phyloP scores from a whole-genome alignment of 2,797 vertebrate species.

The Melanotaenia trifasciata region DNA sequence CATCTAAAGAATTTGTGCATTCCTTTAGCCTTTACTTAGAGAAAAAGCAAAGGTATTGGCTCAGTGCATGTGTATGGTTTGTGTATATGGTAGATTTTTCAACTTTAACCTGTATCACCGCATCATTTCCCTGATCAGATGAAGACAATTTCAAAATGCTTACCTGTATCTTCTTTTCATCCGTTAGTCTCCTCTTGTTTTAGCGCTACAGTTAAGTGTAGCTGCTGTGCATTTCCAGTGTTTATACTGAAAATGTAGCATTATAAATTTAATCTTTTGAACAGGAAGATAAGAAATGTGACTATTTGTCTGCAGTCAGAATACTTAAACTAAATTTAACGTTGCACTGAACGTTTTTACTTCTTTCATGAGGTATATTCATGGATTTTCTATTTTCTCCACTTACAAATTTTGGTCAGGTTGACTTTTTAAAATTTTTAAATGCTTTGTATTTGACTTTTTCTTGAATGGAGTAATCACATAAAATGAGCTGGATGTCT shows the following conservation, averaged over 20 bases:
- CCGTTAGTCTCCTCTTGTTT: background rate
- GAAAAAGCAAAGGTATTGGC: background rate
- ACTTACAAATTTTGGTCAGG: background rate
- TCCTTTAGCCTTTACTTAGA: background rate
- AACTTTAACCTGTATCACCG: background rate
- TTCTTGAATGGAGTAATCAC: background rate
- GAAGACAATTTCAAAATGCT: background rate
- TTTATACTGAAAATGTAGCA: conserved; percentile 40
- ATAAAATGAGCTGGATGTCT: conserved; percentile 13
- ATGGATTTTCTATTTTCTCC: conserved; percentile 1
- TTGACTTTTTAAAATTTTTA: conserved; percentile 9
- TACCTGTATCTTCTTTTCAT: background rate
- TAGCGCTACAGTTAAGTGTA: background rate
- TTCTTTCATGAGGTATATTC: conserved; percentile 13
- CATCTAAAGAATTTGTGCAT: background rate
- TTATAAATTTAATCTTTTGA: conserved; percentile 5
- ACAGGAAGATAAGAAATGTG: conserved; percentile 11
- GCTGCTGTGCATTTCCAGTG: background rate
- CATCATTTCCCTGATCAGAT: background rate
- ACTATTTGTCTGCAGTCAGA: conserved; percentile 12
- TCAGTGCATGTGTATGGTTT: background rate
- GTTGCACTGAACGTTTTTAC: conserved; percentile 23
- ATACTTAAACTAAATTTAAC: conserved; percentile 4
- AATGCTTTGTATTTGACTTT: background rate
- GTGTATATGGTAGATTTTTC: background rate